Evolutionary conservation across 1,140 invertebrate species (phyloP).

Genomic region (Leptinotarsa texana): DNA sequence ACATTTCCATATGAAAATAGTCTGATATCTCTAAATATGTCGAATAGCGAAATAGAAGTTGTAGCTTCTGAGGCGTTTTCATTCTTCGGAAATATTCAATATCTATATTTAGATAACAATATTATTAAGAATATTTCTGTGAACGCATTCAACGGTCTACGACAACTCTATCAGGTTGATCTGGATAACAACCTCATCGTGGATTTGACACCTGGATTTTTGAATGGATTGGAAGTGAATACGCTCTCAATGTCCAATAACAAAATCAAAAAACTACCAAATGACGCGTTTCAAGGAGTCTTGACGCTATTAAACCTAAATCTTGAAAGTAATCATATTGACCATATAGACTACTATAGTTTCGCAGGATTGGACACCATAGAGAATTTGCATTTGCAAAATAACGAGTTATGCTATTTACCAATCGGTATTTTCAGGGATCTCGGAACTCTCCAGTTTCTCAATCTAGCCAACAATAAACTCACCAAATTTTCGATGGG

Average conservation of each 20-base stretch:
- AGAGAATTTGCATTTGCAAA: slow-evolving; percentile 47
- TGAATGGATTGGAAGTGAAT: slow-evolving; percentile 42
- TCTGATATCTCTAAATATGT: slow-evolving; percentile 44
- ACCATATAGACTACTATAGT: slow-evolving; percentile 39
- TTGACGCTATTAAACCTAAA: slow-evolving; percentile 40
- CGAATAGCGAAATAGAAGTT: slow-evolving; percentile 39
- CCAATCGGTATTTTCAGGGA: slow-evolving; percentile 47
- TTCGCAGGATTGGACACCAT: slow-evolving; percentile 42
- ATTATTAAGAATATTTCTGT: slow-evolving; percentile 35
- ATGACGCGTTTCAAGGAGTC: slow-evolving; percentile 41
- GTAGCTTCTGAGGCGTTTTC: slow-evolving; percentile 42
- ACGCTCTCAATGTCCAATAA: slow-evolving; percentile 44
- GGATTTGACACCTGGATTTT: slow-evolving; percentile 40
- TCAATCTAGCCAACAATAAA: slow-evolving; percentile 48
- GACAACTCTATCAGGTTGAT: slow-evolving; percentile 44
- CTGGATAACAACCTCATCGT: slow-evolving; percentile 45
- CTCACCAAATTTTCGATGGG: slow-evolving; percentile 43
- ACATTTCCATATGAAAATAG: slow-evolving; percentile 44
- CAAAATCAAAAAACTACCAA: slow-evolving; percentile 39
- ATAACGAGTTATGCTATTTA: slow-evolving; percentile 46
- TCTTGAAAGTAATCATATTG: slow-evolving; percentile 45
- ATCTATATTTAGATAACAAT: slow-evolving; percentile 47
- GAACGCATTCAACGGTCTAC: slow-evolving; percentile 45
- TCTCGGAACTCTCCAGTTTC: slow-evolving; percentile 34
- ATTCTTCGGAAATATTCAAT: slow-evolving; percentile 40